Evolutionary conservation across 2,888 invertebrate genomes (phyloP).

Genomic region (Lymantria monacha): DNA sequence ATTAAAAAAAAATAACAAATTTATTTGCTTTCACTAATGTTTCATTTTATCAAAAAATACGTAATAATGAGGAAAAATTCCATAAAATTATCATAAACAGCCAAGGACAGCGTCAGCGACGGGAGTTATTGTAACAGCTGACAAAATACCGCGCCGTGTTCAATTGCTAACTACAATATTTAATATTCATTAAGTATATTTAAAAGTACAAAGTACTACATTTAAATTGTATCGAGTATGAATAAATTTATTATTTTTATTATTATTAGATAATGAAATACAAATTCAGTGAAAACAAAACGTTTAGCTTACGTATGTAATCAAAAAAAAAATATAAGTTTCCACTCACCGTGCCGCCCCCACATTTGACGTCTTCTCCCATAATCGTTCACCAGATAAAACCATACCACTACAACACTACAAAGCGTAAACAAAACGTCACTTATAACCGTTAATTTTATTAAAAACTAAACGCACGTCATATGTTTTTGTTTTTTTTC

Average conservation of each 20-base stretch:
- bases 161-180: neutral
- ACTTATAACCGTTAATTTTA: slow-evolving; percentile 8
- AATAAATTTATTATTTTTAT: neutral
- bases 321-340: slow-evolving; percentile 21
- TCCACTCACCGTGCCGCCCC: slow-evolving; percentile 62
- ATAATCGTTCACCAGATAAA: slow-evolving; percentile 42
- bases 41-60: no score
- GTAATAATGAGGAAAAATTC: no score
- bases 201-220: neutral
- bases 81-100: no score
- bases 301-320: slow-evolving; percentile 6
- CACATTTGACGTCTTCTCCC: slow-evolving; percentile 63
- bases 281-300: neutral
- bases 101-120: neutral
- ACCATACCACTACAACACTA: slow-evolving; percentile 43
- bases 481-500: slow-evolving; percentile 17
- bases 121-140: neutral
- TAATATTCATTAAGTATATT: neutral
- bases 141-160: neutral
- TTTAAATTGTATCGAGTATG: neutral
- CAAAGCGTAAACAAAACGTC: slow-evolving; percentile 21
- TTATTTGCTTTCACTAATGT: no score
- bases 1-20: no score
- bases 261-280: neutral
- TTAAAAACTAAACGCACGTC: slow-evolving; percentile 11